Evolutionary conservation across 2,888 invertebrate genomes (phyloP).

Genomic region (Erebia ligea): DNA sequence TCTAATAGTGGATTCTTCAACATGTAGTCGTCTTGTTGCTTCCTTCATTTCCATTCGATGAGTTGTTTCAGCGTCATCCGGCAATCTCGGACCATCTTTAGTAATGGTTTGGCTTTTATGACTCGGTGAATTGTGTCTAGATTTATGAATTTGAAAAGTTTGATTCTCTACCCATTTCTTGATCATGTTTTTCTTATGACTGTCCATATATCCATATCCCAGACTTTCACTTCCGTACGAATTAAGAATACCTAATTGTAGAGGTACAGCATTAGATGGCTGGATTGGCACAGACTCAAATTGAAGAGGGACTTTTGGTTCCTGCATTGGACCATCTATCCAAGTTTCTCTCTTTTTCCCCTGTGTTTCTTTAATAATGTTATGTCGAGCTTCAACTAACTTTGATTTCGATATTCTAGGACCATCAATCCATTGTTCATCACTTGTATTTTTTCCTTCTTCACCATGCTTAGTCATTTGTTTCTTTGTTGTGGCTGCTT

Average conservation of each 20-base stretch:
- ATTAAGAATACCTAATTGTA: constrained; percentile 72
- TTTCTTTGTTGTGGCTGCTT: constrained; percentile 81
- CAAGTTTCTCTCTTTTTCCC: constrained; percentile 94
- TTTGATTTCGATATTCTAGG: constrained; percentile 94
- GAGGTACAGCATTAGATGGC: constrained; percentile 61
- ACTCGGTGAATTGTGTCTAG: constrained; percentile 82
- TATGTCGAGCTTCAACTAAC: constrained; percentile 90
- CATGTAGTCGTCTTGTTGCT: constrained; percentile 78
- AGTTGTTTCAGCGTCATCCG: constrained; percentile 60
- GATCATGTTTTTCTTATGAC: constrained; percentile 96
- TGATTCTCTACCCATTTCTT: constrained; percentile 97
- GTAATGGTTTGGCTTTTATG: constrained; percentile 63
- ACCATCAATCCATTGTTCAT: constrained; percentile 98
- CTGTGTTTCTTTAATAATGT: constrained; percentile 89
- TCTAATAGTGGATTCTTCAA: constrained; percentile 84
- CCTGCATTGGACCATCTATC: constrained; percentile 97
- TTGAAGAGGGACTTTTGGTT: constrained; percentile 74
- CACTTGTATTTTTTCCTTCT: constrained; percentile 82
- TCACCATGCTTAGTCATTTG: constrained; percentile 70
- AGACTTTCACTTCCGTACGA: constrained; percentile 76
- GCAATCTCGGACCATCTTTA: constrained; percentile 54
- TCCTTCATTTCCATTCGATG: constrained; percentile 80
- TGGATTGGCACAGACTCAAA: constrained; percentile 85
- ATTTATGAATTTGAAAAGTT: constrained; percentile 90
- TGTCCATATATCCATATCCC: constrained; percentile 95